Base-by-base conservation (phyloP, 2,113 vertebrate species). In the Gambusia affinis region DNA sequence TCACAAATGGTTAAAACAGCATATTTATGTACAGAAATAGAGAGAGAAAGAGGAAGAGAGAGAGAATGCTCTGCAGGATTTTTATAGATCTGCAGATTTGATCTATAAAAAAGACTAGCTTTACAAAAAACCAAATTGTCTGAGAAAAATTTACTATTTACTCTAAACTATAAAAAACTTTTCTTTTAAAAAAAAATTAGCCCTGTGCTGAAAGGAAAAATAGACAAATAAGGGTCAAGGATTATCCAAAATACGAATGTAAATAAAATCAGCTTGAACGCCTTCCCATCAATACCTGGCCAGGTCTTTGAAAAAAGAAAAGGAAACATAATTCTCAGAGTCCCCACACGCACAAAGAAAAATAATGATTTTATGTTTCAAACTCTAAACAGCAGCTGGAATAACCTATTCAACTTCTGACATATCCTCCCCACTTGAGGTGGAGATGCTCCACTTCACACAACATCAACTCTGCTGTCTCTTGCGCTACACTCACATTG, bases 371-470 rank as follows among this genome's bases (percentile, higher is more conserved):
- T 70, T 75, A 24, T 78, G 64, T 76, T 67, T 84, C 79, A 77
- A 84, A 79, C 79, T 85, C 78, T 75, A 79, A 84, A 81, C 79
- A 86, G 44, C 69, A 75, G 44, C 84, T 81, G 78, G 72, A 74
- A 44, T 30, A 60, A 60, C 71, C 80, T 68, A 81, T 72, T 71
- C 75, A 80, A 82, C 86, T 80, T 86, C 87, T 72, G 64, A 70
- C 76, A 77, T 77, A 75, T 81, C 75, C 77, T 81, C 77, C 60
- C 74, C 78, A 81, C 74, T 83, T 80, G 27, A 70, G 63, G 35
- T 67, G 47, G 69, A 87, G 90, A 75, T 77, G 84, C 81, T 81
- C 70, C 82, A 83, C 81, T 86, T 85, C 86, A 82, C 71, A 75
- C 82, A 75, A 75, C 77, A 37, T 73, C 81, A 65, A 8, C 63